These are phyloP conservation scores for Trichosurus vulpecula DNA, from an alignment of 2,797 vertebrate genomes.

Conservation along the genomic window DNA sequence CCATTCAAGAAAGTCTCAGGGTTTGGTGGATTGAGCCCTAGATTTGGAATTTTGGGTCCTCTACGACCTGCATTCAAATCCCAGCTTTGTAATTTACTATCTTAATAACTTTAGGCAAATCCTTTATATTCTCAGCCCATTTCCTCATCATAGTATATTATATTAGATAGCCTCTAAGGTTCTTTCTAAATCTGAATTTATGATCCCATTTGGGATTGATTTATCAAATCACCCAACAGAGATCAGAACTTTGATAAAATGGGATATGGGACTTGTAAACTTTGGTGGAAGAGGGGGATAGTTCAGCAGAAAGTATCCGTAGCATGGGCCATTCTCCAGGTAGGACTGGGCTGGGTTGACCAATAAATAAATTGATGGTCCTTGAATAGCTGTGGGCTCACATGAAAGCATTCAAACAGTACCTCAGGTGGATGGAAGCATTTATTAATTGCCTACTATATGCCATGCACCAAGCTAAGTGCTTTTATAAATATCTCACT, in stretches of 20 bases:
- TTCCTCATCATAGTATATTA: not conserved
- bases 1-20: not conserved
- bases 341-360: not conserved
- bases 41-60: not conserved
- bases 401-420: not conserved
- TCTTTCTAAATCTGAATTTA: not conserved
- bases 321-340: not conserved
- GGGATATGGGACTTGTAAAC: not conserved
- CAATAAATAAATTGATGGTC: not conserved
- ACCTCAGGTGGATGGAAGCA: not conserved
- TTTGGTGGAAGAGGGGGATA: not conserved
- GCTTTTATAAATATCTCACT: not conserved
- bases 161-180: not conserved
- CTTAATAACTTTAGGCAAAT: not conserved
- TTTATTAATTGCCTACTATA: not conserved
- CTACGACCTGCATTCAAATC: not conserved
- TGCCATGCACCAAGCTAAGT: not conserved
- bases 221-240: not conserved
- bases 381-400: not conserved
- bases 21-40: not conserved
- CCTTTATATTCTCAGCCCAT: not conserved
- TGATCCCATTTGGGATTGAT: not conserved
- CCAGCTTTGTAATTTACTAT: not conserved
- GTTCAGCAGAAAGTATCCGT: not conserved
- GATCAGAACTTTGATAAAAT: not conserved